phyloP scores from a whole-genome alignment of 1,140 invertebrate genomes.

The Tetramorium simillimum region DNA sequence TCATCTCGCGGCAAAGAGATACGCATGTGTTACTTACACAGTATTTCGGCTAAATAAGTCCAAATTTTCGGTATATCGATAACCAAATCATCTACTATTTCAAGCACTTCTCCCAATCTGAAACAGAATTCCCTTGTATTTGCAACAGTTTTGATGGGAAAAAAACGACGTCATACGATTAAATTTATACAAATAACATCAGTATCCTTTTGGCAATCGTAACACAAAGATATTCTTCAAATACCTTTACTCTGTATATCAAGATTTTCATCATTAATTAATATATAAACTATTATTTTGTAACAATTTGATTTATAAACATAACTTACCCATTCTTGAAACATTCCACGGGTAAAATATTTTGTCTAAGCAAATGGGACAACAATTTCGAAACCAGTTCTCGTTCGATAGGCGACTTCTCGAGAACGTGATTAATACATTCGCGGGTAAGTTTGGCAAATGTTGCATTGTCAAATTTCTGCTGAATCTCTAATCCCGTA shows the following conservation, averaged over 20 bases:
- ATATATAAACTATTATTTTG: slow-evolving; percentile 24
- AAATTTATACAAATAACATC: slow-evolving; percentile 48
- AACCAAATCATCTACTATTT: slow-evolving; percentile 87
- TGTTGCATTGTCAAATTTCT: slow-evolving; percentile 62
- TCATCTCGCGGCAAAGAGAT: not conserved
- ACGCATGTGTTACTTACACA: slow-evolving; percentile 83
- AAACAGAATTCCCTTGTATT: slow-evolving; percentile 50
- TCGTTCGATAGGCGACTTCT: slow-evolving; percentile 62
- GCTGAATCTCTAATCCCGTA: slow-evolving; percentile 47
- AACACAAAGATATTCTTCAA: slow-evolving; percentile 62
- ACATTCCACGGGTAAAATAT: slow-evolving; percentile 57
- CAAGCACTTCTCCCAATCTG: slow-evolving; percentile 86
- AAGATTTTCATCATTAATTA: slow-evolving; percentile 69
- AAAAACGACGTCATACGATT: not conserved
- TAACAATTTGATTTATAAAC: not conserved
- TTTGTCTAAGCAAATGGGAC: slow-evolving; percentile 59
- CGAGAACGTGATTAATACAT: slow-evolving; percentile 62
- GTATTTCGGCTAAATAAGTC: slow-evolving; percentile 89
- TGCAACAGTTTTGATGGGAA: slow-evolving; percentile 37
- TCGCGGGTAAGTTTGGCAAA: slow-evolving; percentile 62
- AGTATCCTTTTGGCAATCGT: slow-evolving; percentile 79
- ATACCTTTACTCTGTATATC: slow-evolving; percentile 48
- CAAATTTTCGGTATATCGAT: slow-evolving; percentile 92
- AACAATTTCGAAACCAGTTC: slow-evolving; percentile 60
- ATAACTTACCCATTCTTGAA: slow-evolving; percentile 64